Evolutionary conservation across 2,888 invertebrate species (phyloP).

Genomic region (Portevinia maculata): DNA sequence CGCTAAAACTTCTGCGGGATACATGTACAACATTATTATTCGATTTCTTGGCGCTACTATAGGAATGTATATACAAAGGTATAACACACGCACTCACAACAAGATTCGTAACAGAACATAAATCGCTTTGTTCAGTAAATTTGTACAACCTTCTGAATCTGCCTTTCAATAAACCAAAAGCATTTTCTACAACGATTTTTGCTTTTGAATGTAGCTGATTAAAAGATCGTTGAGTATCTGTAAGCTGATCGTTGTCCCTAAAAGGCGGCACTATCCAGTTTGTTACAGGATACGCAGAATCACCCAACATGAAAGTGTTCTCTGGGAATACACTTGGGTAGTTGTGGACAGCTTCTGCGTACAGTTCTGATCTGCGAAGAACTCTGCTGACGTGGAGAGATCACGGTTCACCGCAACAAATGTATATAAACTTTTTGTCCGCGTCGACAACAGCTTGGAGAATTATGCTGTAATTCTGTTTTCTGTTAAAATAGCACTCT

Average conservation of each 20-base stretch:
- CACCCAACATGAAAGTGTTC: constrained; percentile 41
- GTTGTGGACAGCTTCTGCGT: background rate
- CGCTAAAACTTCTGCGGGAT: too few relatives aligned
- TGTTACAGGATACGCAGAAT: constrained; percentile 74
- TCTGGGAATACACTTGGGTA: constrained; percentile 28
- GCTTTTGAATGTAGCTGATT: too few relatives aligned
- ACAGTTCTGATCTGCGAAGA: constrained; percentile 64
- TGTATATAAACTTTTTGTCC: constrained; percentile 73
- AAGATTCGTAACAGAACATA: too few relatives aligned
- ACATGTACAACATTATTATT: too few relatives aligned
- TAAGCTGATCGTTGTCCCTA: constrained; percentile 74
- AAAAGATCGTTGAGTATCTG: too few relatives aligned
- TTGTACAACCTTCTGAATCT: too few relatives aligned
- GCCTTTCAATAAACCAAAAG: too few relatives aligned
- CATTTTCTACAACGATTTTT: too few relatives aligned
- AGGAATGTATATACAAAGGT: too few relatives aligned
- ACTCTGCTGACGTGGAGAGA: constrained; percentile 76
- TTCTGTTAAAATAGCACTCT: constrained; percentile 71
- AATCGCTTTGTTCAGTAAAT: too few relatives aligned
- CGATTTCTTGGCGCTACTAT: too few relatives aligned
- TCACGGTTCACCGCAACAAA: constrained; percentile 76
- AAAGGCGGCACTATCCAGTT: constrained; percentile 76
- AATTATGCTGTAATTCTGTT: constrained; percentile 70
- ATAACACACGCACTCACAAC: too few relatives aligned
- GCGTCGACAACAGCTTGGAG: constrained; percentile 76